A percentile compares a stretch with the other conserved stretches of the same genome.
These are phyloP conservation scores for Hipposideros armiger DNA, from an alignment of 2,113 vertebrate species.

Conservation along the genomic window DNA sequence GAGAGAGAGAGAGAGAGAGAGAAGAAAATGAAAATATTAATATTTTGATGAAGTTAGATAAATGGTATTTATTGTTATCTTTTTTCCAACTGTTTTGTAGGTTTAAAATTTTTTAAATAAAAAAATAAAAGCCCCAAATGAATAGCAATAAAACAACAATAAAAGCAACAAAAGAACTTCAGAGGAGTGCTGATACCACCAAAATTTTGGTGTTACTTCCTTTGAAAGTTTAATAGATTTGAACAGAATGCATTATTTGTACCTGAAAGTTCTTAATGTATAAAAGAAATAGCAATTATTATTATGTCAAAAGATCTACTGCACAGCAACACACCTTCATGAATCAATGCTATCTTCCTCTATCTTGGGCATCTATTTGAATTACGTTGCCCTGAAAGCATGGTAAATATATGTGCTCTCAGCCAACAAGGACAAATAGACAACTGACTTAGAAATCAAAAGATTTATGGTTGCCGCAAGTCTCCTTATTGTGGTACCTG, in stretches of 20 bases:
- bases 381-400: slow-evolving; percentile 40
- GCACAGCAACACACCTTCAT: neutral
- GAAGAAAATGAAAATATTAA: neutral
- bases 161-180: neutral
- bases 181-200: neutral
- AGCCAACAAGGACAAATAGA: slow-evolving; percentile 60
- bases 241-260: slow-evolving; percentile 30
- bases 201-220: neutral
- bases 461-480: slow-evolving; percentile 61
- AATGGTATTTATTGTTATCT: neutral
- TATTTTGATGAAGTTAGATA: slow-evolving; percentile 21
- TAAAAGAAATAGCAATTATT: slow-evolving; percentile 55
- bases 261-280: slow-evolving; percentile 17
- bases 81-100: slow-evolving; percentile 9
- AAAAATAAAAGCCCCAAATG: neutral
- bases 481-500: slow-evolving; percentile 47
- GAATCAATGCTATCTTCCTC: slow-evolving; percentile 38
- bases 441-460: slow-evolving; percentile 60
- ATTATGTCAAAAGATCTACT: neutral
- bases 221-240: slow-evolving; percentile 19
- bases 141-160: neutral
- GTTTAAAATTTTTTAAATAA: neutral
- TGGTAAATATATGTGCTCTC: slow-evolving; percentile 19
- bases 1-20: too few species aligned
- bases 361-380: neutral